These are phyloP conservation scores for Andrena marginata DNA, from an alignment of 2,888 invertebrate species.

Conservation along the genomic window DNA sequence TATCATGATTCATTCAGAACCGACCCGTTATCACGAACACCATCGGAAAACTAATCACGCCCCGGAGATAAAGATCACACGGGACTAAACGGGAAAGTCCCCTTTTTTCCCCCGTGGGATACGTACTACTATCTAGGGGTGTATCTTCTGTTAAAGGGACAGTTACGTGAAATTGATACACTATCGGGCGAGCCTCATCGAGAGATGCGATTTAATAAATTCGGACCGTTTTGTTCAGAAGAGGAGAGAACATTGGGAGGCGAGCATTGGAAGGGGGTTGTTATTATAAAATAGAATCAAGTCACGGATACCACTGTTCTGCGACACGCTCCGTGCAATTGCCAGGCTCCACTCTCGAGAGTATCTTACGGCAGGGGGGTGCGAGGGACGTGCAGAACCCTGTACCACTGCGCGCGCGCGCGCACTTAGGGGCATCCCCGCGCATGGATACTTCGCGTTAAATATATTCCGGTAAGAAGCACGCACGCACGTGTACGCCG, in stretches of 20 bases:
- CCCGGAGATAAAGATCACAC: not conserved
- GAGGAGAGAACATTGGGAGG: not conserved
- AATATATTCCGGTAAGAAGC: constrained; percentile 41
- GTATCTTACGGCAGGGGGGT: constrained; percentile 11
- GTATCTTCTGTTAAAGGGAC: not conserved
- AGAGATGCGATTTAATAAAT: not conserved
- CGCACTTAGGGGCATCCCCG: constrained; percentile 1
- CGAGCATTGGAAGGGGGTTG: constrained; percentile 13
- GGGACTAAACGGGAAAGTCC: not conserved
- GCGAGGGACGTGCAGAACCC: constrained; percentile 20
- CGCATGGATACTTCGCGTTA: constrained; percentile 48
- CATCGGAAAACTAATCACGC: constrained; percentile 10
- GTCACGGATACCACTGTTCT: constrained; percentile 52
- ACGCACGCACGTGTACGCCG: constrained; percentile 47
- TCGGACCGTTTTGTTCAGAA: not conserved
- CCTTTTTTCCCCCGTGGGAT: not conserved
- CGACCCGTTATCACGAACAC: constrained; percentile 3
- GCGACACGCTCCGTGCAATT: constrained; percentile 49
- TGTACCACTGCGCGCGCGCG: constrained; percentile 33
- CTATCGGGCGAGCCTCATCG: not conserved
- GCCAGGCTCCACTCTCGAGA: constrained; percentile 40
- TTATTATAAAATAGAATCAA: constrained; percentile 32
- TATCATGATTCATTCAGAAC: constrained; percentile 63
- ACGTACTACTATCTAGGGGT: not conserved
- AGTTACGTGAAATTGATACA: not conserved